These are phyloP conservation scores for Podabrus alpinus DNA, from an alignment of 2,888 invertebrate genomes.

Conservation along the genomic window DNA sequence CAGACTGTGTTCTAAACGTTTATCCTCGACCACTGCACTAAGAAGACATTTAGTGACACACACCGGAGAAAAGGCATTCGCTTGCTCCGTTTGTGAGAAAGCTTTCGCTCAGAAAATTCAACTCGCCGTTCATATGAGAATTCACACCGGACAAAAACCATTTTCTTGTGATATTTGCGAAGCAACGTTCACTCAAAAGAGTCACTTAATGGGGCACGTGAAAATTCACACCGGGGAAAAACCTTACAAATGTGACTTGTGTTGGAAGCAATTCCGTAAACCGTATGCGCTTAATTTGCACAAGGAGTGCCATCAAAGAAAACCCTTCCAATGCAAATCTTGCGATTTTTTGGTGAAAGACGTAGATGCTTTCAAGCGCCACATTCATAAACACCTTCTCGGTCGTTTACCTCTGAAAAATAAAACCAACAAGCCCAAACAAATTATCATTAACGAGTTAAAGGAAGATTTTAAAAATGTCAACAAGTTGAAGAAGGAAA, in stretches of 20 bases:
- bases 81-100: constrained; percentile 42
- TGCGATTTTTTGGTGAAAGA: constrained; percentile 6
- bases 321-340: constrained; percentile 9
- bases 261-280: constrained; percentile 33
- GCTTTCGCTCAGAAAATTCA: constrained; percentile 43
- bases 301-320: neutral
- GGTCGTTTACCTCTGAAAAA: neutral
- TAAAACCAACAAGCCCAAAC: neutral
- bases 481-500: neutral
- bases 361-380: neutral
- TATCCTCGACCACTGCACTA: constrained; percentile 40
- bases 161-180: constrained; percentile 30
- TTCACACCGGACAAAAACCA: constrained; percentile 41
- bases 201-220: constrained; percentile 29
- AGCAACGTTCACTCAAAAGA: constrained; percentile 17
- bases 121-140: constrained; percentile 42
- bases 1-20: constrained; percentile 41
- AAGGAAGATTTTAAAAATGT: neutral
- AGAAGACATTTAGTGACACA: constrained; percentile 40
- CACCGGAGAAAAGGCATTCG: constrained; percentile 41
- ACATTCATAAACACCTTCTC: neutral
- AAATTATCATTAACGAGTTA: neutral
- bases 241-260: constrained; percentile 41
- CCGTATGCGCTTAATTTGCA: constrained; percentile 1
- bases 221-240: constrained; percentile 41